Evolutionary conservation across 2,797 vertebrate genomes (phyloP), one percentile per base, ranked within the genome.

Genomic region (Rallus crepitans): DNA sequence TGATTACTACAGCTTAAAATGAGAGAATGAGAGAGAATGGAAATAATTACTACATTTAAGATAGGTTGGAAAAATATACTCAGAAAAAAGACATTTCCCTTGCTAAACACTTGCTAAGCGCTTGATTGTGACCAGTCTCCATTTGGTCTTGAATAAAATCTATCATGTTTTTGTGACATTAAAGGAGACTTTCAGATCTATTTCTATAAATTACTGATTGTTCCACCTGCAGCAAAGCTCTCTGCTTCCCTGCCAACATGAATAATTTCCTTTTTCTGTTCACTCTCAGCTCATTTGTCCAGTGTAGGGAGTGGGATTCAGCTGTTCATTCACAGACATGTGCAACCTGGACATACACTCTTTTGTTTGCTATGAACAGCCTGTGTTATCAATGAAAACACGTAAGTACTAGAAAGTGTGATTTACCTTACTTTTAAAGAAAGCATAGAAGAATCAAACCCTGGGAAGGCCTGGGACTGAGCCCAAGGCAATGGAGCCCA

Each of bases 281-380:
- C 39, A 31, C n/a, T 33, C 47, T 7, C 27, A 70, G 20, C 30
- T 65, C 55, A 31, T 21, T 18, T 68, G 18, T 56, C 28, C 14
- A 24, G 28, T 86, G 15, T 1, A 2, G 13, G 3, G 12, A 75
- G 12, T 40, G 24, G 31, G 20, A 85, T 65, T 84, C 53, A 82
- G 45, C 40, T 70, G 9, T 27, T 79, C 28, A 27, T 75, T 86
- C 61, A 63, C 1, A 77, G 25, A 4, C 31, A 31, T 50, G 13
- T 47, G 19, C 24, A 87, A 39, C 9, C 68, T 3, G 33, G 12
- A n/a, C 14, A 27, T 12, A 25, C 1, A 56, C 2, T 42, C 73
- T 71, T 87, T 55, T 52, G 21, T 23, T 83, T 94, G 20, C 8
- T 23, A 5, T n/a, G 0, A 0, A 35, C 2, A 1, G 11, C 68